Percentiles rank a stretch among this genome's conserved stretches.
These are phyloP conservation scores for Portunus trituberculatus DNA, from an alignment of 1,140 invertebrate genomes.

Conservation along the genomic window DNA sequence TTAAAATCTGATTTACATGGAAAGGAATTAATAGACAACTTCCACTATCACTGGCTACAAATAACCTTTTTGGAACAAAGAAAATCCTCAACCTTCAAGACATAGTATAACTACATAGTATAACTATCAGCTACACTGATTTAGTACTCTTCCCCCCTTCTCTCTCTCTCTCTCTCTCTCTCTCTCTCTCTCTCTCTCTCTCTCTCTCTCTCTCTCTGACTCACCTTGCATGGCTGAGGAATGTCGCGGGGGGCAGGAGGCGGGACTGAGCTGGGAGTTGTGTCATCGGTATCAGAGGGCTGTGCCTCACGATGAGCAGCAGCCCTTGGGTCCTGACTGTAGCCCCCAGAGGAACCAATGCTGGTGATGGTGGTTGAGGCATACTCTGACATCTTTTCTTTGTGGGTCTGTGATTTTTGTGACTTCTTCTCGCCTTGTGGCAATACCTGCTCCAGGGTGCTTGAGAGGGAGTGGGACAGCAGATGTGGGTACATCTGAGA, in stretches of 20 bases:
- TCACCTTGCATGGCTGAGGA: not conserved
- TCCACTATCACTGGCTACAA: no score
- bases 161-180: no score
- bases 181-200: no score
- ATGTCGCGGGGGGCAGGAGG: not conserved
- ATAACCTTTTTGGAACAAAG: no score
- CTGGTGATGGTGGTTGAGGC: constrained; percentile 44
- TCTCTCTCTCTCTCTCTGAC: not conserved
- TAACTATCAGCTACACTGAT: no score
- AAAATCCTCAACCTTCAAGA: no score
- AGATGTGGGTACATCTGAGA: constrained; percentile 88
- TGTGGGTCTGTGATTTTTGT: not conserved
- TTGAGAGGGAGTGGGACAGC: constrained; percentile 82
- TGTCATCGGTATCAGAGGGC: constrained; percentile 48
- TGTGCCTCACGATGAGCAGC: not conserved
- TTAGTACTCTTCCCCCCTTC: no score
- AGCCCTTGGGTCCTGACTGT: constrained; percentile 11
- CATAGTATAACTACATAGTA: no score
- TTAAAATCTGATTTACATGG: no score
- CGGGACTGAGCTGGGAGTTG: constrained; percentile 44
- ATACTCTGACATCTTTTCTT: constrained; percentile 28
- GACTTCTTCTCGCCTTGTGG: constrained; percentile 24
- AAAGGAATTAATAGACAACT: no score
- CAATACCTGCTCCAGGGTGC: constrained; percentile 43
- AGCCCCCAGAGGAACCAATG: constrained; percentile 34